Base-by-base conservation (phyloP, 2,888 invertebrate genomes). In the Eupeodes latifasciatus region DNA sequence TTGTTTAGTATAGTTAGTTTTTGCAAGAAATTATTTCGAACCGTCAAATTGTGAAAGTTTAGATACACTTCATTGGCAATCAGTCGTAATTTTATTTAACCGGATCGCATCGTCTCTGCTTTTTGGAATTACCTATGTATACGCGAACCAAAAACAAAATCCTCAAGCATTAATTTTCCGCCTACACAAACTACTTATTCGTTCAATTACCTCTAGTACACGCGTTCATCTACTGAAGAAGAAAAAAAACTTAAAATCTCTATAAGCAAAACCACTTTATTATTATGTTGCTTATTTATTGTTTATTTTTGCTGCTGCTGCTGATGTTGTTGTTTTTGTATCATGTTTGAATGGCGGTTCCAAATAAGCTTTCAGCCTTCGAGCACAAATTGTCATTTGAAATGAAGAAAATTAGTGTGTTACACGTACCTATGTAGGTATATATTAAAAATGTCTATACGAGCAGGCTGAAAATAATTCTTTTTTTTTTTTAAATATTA, bases 181-280 rank as follows among this genome's bases (percentile, higher is more conserved):
- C 72, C 72, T 47, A 5, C 72, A 16, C 72, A 72, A 59, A 72
- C 72, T 59, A 72, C 72, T 72, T 72, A 72, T 59, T 47, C 77
- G 81, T 81, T 85, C 85, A 81, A 75, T 81, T 77, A 85, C 85
- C 85, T 40, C 40, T 59, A 59, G 77, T 47, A 53, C 19, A 27
- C 34, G 40, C 55, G 9, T 64, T 81, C 49, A 34, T 64, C 11
- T 62, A 47, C 40, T n/a, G 49, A 78, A 19, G 40, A 44, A 71
- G n/a, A 71, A 59, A 44, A 40, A 44, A 71, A 71, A 59, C 59
- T 49, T 14, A 19, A 61, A 64, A 55, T 64, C 79, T 14, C 71
- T 27, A 34, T 49, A 75, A 69, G 64, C 80, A 85, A 64, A 40
- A 74, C 40, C 51, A 53, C 61, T 55, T 51, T 19, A 55, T 49